Conservation (phyloP, 2,113 vertebrate species). For the Alouatta palliata region DNA sequence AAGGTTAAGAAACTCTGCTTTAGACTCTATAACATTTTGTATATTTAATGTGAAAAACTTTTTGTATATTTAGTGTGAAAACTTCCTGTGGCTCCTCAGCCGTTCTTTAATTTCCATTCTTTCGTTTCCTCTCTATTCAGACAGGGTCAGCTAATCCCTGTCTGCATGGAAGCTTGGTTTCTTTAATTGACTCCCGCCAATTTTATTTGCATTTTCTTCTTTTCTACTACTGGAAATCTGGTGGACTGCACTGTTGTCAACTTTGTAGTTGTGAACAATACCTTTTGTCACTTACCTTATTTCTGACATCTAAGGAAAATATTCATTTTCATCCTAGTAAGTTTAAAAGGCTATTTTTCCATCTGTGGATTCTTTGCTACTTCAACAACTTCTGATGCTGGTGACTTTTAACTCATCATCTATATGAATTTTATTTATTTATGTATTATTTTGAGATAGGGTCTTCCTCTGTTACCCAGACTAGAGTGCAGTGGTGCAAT, state of each 20-base stretch:
- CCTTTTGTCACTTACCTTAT: constrained; percentile 5
- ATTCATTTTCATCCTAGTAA: not conserved
- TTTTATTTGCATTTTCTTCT: constrained; percentile 51
- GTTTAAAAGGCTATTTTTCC: constrained; percentile 39
- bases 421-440: not conserved
- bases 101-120: not conserved
- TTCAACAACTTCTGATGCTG: not conserved
- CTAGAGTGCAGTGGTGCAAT: too few relatives aligned
- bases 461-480: too few relatives aligned
- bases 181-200: constrained; percentile 17
- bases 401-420: not conserved
- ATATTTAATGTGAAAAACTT: not conserved
- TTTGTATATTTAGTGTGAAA: constrained; percentile 1
- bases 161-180: constrained; percentile 16
- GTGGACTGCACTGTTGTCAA: not conserved
- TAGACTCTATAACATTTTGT: not conserved
- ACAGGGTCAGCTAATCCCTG: not conserved
- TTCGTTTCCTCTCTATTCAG: not conserved
- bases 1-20: not conserved
- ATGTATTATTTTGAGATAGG: too few relatives aligned
- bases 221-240: not conserved
- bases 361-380: not conserved
- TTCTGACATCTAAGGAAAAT: constrained; percentile 33
- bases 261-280: constrained; percentile 14
- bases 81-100: not conserved